Percentiles rank a stretch among this genome's conserved stretches.
phyloP scores from a whole-genome alignment of 2,113 vertebrate species.

The Pedetes capensis region DNA sequence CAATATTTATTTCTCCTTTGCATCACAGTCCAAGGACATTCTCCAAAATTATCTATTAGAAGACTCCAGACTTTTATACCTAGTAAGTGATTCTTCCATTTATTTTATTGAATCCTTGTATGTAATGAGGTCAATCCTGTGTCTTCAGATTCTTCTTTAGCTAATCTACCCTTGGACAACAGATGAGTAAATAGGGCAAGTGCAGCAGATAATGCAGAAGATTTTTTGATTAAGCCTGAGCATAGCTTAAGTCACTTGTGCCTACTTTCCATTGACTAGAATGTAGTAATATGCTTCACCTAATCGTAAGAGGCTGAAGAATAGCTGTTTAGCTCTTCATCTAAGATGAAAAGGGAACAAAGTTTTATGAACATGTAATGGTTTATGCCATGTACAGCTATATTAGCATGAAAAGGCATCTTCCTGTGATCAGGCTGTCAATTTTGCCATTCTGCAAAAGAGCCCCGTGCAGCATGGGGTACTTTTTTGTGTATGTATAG shows the following conservation, averaged over 20 bases:
- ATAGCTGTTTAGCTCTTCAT: not conserved
- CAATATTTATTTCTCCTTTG: not conserved
- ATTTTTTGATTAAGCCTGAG: not conserved
- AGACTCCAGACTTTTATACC: not conserved
- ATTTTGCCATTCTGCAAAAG: not conserved
- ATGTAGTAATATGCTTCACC: not conserved
- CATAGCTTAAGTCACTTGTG: not conserved
- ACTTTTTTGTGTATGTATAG: not conserved
- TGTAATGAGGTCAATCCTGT: not conserved
- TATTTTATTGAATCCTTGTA: not conserved
- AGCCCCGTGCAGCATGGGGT: not conserved
- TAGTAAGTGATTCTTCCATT: not conserved
- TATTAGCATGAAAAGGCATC: not conserved
- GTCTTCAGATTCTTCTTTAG: not conserved
- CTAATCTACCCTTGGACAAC: not conserved
- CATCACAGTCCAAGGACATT: not conserved
- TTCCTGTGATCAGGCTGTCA: not conserved
- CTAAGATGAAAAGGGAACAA: not conserved
- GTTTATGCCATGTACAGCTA: not conserved
- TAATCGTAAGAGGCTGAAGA: not conserved
- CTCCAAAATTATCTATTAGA: not conserved
- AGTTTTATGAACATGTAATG: not conserved
- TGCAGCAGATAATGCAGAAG: not conserved
- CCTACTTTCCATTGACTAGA: not conserved
- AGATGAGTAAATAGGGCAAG: not conserved